Conservation (phyloP, 2,113 vertebrate genomes). For the Heterocephalus glaber region DNA sequence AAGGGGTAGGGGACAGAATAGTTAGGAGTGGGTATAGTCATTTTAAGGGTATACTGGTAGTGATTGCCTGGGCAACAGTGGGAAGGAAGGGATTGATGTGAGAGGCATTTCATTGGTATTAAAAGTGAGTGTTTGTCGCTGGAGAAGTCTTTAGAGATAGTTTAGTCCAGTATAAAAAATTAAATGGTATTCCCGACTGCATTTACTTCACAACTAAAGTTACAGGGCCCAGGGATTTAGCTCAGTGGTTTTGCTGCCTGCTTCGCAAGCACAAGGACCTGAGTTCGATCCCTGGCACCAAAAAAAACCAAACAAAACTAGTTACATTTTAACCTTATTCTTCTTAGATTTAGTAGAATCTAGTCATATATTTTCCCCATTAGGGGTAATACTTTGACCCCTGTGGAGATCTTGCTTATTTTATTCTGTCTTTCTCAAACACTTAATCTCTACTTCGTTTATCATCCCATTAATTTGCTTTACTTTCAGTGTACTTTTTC, state of each 20-base stretch:
- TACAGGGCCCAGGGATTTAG: no score
- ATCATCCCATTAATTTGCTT: slow-evolving; percentile 33
- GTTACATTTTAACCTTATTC: not conserved
- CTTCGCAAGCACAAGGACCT: no score
- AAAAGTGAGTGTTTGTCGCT: not conserved
- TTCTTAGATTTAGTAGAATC: not conserved
- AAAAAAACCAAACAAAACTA: no score
- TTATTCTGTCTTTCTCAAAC: slow-evolving; percentile 35
- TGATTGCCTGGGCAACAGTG: not conserved
- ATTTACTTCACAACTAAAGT: not conserved
- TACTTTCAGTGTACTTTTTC: not conserved
- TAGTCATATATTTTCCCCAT: not conserved
- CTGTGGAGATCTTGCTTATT: not conserved
- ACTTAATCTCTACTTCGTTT: not conserved
- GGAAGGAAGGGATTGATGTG: not conserved
- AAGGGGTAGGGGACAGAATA: not conserved
- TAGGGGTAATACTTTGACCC: not conserved
- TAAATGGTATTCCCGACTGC: not conserved
- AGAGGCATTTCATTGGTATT: slow-evolving; percentile 11
- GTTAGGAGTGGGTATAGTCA: not conserved
- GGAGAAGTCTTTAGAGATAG: not conserved
- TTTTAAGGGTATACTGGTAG: not conserved
- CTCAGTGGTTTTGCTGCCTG: no score
- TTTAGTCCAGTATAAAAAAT: not conserved
- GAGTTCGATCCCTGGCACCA: no score